These are phyloP conservation scores for Pyrgus malvae DNA, from an alignment of 2,888 invertebrate genomes.

Conservation along the genomic window DNA sequence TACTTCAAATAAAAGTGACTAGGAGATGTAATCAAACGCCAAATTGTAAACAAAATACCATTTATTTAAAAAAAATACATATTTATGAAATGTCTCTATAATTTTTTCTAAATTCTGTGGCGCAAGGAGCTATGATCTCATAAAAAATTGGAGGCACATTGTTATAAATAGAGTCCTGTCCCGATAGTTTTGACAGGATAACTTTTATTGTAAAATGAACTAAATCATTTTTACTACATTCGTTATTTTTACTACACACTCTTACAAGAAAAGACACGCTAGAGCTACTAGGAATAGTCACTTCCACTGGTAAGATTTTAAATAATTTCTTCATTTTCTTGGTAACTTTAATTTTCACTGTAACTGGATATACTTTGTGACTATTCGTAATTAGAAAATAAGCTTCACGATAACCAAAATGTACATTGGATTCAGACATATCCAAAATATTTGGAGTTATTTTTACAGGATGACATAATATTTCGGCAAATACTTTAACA, in stretches of 20 bases:
- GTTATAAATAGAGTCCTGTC: constrained; percentile 48
- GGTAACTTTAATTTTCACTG: constrained; percentile 54
- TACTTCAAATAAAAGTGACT: no score
- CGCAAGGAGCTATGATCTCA: constrained; percentile 62
- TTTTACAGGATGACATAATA: constrained; percentile 57
- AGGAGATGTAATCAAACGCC: not conserved
- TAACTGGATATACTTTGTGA: constrained; percentile 50
- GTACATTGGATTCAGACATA: constrained; percentile 53
- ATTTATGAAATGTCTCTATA: constrained; percentile 39
- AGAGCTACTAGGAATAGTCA: constrained; percentile 42
- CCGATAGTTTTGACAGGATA: constrained; percentile 47
- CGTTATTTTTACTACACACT: constrained; percentile 46
- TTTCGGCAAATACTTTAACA: constrained; percentile 55
- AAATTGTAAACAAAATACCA: not conserved
- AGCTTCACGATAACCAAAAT: constrained; percentile 56
- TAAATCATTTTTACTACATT: constrained; percentile 42
- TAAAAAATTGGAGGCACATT: constrained; percentile 60
- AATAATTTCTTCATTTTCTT: constrained; percentile 60
- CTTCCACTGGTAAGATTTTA: constrained; percentile 51
- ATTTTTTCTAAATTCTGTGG: constrained; percentile 46
- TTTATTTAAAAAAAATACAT: not conserved
- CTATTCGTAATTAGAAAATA: constrained; percentile 52
- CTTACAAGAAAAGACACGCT: constrained; percentile 46
- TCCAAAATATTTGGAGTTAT: constrained; percentile 59
- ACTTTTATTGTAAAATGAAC: constrained; percentile 65